phyloP scores from a whole-genome alignment of 2,113 vertebrate genomes.

The Albula glossodonta region DNA sequence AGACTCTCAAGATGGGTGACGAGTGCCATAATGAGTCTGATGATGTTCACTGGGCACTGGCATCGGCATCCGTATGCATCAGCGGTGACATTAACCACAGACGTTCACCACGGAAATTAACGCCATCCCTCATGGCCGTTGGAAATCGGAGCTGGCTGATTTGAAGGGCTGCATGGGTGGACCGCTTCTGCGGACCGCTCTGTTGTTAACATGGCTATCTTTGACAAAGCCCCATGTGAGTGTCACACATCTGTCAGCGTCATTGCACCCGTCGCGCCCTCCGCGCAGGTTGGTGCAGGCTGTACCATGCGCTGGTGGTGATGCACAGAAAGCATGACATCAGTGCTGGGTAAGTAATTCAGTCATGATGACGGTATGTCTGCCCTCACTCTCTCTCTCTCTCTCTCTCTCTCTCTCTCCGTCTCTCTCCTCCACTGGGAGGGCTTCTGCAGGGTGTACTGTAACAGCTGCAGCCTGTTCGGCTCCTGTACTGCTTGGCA shows the following conservation, averaged over 20 bases:
- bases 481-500: not conserved
- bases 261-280: not conserved
- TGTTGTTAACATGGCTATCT: not conserved
- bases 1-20: not conserved
- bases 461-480: not conserved
- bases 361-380: not conserved
- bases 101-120: not conserved
- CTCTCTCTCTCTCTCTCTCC: not conserved
- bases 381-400: not conserved
- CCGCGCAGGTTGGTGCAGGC: not conserved
- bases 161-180: not conserved
- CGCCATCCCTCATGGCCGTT: not conserved
- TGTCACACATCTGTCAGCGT: not conserved
- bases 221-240: not conserved
- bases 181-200: not conserved
- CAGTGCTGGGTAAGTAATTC: not conserved
- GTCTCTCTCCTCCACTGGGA: not conserved
- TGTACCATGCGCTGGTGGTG: not conserved
- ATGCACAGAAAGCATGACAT: not conserved
- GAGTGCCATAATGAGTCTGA: not conserved
- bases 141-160: not conserved
- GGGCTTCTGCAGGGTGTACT: not conserved
- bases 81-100: not conserved
- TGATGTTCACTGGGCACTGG: not conserved
- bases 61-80: not conserved